Base-by-base conservation (phyloP, 2,113 vertebrate species). In the Sakesphorus luctuosus region DNA sequence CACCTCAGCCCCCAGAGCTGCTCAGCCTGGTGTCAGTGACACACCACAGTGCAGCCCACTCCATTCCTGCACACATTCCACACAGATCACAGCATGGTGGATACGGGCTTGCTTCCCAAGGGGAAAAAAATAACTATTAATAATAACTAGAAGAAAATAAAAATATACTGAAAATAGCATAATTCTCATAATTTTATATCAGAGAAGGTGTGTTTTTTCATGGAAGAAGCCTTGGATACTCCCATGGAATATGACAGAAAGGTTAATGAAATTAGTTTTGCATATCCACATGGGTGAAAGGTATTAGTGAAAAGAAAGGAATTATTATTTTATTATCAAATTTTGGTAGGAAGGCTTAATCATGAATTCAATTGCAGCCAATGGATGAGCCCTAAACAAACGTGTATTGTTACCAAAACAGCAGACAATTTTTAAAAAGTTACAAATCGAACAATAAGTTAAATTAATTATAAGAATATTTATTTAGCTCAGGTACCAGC, bases 361-460 rank as follows among this genome's bases (percentile, higher is more conserved):
- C 36, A 78, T 58, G 82, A 73, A 88, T 88, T 93, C 78, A 66
- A 15, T 56, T 95, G 72, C 61, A 87, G 36, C 55, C 90, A 93
- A 69, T 33, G 49, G 23, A 80, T 89, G 40, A 31, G 69, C 72
- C 77, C 61, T 92, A 38, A 94, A 84, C 47, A 67, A 85, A 82
- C n/a, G 31, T 65, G 36, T 61, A 20, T 49, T 90, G 71, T 49
- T 71, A 67, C 35, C 75, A 69, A 80, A 89, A 77, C 9, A 91
- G 55, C 17, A n/a, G n/a, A n/a, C n/a, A 91, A 83, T n/a, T 33
- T 74, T 24, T 52, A 85, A 49, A 31, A 61, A 61, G 63, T 61
- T 67, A 58, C 29, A 81, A 56, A 83, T 67, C 90, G 79, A 53
- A 82, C 40, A 67, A 87, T 85, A 74, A 93, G 46, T 90, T 23